These are phyloP conservation scores for Plecotus auritus DNA, from an alignment of 2,113 vertebrate genomes.

Conservation along the genomic window DNA sequence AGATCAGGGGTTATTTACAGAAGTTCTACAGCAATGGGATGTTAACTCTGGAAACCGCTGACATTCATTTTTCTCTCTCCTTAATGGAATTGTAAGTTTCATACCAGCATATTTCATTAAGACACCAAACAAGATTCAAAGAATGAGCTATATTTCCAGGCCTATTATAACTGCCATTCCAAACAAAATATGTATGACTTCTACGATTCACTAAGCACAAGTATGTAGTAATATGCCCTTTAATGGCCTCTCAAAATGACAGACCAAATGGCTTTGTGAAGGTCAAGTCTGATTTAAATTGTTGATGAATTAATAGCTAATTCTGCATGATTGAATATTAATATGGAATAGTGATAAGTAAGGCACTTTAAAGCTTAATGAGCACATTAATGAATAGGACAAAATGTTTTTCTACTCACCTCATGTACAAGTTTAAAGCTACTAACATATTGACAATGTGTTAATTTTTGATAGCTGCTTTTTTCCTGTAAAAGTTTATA, in stretches of 20 bases:
- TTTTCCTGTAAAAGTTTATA: not conserved
- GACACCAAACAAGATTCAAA: slow-evolving; percentile 66
- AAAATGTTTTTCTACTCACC: slow-evolving; percentile 73
- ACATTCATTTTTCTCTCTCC: slow-evolving; percentile 38
- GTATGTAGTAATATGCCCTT: slow-evolving; percentile 74
- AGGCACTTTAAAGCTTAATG: slow-evolving; percentile 70
- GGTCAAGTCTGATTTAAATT: slow-evolving; percentile 83
- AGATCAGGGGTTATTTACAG: not conserved
- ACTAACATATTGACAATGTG: slow-evolving; percentile 26
- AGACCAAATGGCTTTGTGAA: slow-evolving; percentile 77
- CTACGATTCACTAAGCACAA: slow-evolving; percentile 67
- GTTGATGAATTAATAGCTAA: slow-evolving; percentile 80
- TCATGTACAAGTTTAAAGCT: slow-evolving; percentile 57
- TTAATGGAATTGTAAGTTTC: slow-evolving; percentile 42
- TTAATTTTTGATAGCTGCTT: slow-evolving; percentile 48
- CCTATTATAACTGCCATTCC: slow-evolving; percentile 63
- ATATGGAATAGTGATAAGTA: slow-evolving; percentile 59
- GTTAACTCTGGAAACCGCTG: not conserved
- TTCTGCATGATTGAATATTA: slow-evolving; percentile 78
- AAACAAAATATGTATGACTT: slow-evolving; percentile 70
- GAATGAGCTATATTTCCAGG: slow-evolving; percentile 49
- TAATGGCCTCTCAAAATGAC: slow-evolving; percentile 75
- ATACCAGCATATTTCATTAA: slow-evolving; percentile 40
- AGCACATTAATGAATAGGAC: slow-evolving; percentile 70
- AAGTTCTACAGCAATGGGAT: slow-evolving; percentile 2